phyloP scores from a whole-genome alignment of 2,888 invertebrate species.

The Drosophila diplacantha region DNA sequence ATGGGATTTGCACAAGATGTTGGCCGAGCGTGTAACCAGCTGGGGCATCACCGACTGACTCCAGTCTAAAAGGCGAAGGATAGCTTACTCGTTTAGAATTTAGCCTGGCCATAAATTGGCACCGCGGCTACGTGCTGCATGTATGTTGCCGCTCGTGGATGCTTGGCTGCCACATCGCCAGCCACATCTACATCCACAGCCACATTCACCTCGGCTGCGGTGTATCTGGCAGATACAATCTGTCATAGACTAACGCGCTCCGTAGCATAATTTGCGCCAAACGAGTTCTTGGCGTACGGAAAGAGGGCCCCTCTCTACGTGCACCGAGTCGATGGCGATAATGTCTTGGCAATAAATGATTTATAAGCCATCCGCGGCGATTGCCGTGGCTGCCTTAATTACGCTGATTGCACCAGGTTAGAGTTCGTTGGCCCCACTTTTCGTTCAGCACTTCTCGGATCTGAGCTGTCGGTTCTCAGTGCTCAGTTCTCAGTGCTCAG shows the following conservation, averaged over 20 bases:
- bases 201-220: conserved; percentile 9
- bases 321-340: conserved; percentile 45
- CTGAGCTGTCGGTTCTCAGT: background rate
- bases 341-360: conserved; percentile 64
- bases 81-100: conserved; percentile 54
- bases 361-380: conserved; percentile 48
- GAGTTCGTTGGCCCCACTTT: conserved; percentile 34
- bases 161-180: conserved; percentile 43
- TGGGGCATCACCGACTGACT: conserved; percentile 11
- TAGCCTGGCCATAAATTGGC: conserved; percentile 62
- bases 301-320: background rate
- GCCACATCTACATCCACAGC: background rate
- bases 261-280: conserved; percentile 62
- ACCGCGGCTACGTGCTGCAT: conserved; percentile 29
- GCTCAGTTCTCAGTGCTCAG: background rate
- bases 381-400: conserved; percentile 39
- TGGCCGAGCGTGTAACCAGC: conserved; percentile 32
- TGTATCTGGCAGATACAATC: conserved; percentile 65
- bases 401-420: conserved; percentile 34
- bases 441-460: conserved; percentile 8
- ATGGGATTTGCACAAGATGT: conserved; percentile 53
- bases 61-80: conserved; percentile 21
- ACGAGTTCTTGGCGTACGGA: conserved; percentile 43
- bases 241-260: conserved; percentile 57
- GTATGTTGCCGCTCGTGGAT: conserved; percentile 21